Conservation (phyloP, 2,888 invertebrate genomes). For the Polymixis lichenea region DNA sequence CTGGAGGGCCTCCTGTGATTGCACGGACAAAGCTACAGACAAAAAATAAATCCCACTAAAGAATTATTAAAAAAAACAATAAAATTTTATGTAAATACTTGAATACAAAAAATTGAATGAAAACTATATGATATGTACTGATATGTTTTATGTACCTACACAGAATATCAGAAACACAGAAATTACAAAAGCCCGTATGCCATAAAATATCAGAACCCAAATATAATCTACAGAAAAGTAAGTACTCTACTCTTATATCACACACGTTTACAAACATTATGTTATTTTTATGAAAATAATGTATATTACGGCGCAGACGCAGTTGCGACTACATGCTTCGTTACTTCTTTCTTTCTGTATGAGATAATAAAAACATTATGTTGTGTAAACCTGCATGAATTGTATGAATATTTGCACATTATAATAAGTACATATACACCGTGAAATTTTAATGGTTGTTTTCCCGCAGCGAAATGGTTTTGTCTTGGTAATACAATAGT, state of each 20-base stretch:
- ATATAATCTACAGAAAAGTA: background rate
- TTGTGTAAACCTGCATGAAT: constrained; percentile 32
- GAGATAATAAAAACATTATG: constrained; percentile 51
- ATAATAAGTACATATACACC: constrained; percentile 8
- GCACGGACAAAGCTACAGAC: no score
- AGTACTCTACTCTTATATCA: constrained; percentile 7
- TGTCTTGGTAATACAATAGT: no score
- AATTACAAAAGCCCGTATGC: background rate
- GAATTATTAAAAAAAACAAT: no score
- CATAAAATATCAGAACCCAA: background rate
- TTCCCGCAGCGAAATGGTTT: no score
- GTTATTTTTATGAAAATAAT: constrained; percentile 34
- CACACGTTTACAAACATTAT: constrained; percentile 16
- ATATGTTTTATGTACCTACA: background rate
- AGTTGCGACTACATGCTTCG: constrained; percentile 7
- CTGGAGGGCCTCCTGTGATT: no score
- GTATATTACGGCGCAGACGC: constrained; percentile 16
- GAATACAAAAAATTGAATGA: no score
- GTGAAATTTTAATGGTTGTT: no score
- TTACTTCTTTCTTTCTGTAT: constrained; percentile 15
- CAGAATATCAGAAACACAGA: background rate
- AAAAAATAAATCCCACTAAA: no score
- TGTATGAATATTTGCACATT: constrained; percentile 20
- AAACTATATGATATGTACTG: no score
- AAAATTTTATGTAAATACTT: no score